Evolutionary conservation across 1,140 invertebrate genomes (phyloP), one percentile per base, ranked within the genome.

Genomic region (Tetragonula clypearis): DNA sequence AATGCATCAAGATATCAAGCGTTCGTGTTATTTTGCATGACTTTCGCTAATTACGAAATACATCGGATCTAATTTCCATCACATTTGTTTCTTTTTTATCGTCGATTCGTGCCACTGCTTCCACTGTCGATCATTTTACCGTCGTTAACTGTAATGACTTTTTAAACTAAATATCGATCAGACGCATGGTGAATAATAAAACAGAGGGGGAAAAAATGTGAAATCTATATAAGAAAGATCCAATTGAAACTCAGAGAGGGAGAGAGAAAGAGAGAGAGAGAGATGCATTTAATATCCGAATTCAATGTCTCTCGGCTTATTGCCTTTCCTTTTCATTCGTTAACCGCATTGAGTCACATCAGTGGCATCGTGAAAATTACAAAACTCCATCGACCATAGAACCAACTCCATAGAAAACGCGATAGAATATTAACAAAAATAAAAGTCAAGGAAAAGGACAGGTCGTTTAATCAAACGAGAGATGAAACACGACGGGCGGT

Each of bases 381-480:
- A 26, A 62, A 60, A 41, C 8, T n/a, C 26, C 21, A 62, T 55
- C 41, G 6, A 55, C n/a, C 14, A 53, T 30, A 30, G 30, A 30
- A 30, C 30, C 30, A 30, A 30, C 30, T 30, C 6, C 1, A 17
- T 49, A 8, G 41, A 4, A 26, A 72, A 68, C 60, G 74, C 55
- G 81, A 30, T 30, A 30, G 30, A 79, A 62, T 72, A 79, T 35
- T 35, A 35, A 35, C 2, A 65, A 60, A 65, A 26, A 19, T 35
- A 26, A 58, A 41, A 73, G 72, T 26, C 26, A 72, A 60, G 55
- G 26, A 30, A 11, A 30, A 41, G 53, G 15, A 9, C 6, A 26
- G 14, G 2, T 23, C 26, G 68, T 79, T 84, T 84, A 84, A 84
- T 84, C 76, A 73, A 76, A 62, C 66, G 56, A 62, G 76, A 73